Percentiles rank a stretch among this genome's conserved stretches.
Evolutionary conservation across 1,140 invertebrate species (phyloP).

Genomic region (Philotrypesis tridentata): DNA sequence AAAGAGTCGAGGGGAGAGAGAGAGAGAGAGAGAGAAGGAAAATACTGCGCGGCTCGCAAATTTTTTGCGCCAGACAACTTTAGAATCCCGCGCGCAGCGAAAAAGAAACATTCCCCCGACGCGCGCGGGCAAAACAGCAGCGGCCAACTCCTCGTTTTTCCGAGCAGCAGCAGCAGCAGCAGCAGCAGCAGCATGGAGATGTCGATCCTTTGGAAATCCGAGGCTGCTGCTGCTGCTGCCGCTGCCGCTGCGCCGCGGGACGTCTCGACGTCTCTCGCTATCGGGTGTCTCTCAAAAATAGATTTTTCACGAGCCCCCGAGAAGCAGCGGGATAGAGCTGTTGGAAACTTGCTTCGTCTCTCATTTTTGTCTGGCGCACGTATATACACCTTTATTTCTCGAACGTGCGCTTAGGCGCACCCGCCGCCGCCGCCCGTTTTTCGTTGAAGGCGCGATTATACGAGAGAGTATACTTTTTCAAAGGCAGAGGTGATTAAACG

Average conservation of each 20-base stretch:
- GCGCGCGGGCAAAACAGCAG: not conserved
- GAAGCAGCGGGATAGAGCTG: conserved; percentile 27
- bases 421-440: not conserved
- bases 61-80: not conserved
- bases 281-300: conserved; percentile 40
- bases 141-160: conserved; percentile 1
- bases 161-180: not conserved
- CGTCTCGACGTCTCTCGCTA: conserved; percentile 21
- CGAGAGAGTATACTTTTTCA: not conserved
- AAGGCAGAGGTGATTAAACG: not conserved
- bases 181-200: not conserved
- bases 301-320: conserved; percentile 21
- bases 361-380: not conserved
- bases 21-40: too few species aligned
- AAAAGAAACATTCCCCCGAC: not conserved
- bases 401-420: not conserved
- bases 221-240: conserved; percentile 4
- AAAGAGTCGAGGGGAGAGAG: too few species aligned
- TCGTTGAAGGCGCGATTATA: not conserved
- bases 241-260: conserved; percentile 21
- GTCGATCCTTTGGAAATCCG: conserved; percentile 38
- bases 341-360: not conserved
- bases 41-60: not conserved
- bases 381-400: not conserved
- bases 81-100: not conserved